phyloP scores from a whole-genome alignment of 1,140 invertebrate genomes.

The Penaeus indicus region DNA sequence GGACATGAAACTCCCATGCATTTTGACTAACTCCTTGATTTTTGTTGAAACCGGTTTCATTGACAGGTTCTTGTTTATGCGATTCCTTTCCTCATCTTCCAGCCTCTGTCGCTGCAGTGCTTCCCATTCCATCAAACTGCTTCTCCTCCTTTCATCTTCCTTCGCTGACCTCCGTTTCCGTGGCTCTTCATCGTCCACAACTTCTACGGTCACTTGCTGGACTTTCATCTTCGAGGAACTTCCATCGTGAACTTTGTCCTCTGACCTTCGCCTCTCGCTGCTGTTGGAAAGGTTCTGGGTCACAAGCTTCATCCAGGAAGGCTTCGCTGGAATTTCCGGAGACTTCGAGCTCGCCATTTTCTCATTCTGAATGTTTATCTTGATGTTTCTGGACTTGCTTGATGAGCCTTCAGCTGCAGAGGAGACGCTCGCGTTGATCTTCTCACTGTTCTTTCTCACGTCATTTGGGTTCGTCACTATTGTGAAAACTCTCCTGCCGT shows the following conservation, averaged over 20 bases:
- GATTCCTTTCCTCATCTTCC: slow-evolving; percentile 65
- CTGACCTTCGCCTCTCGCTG: slow-evolving; percentile 4
- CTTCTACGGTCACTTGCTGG: slow-evolving; percentile 51
- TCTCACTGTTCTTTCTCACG: background rate
- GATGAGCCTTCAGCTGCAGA: background rate
- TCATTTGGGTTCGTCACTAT: slow-evolving; percentile 37
- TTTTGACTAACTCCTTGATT: slow-evolving; percentile 65
- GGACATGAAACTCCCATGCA: slow-evolving; percentile 62
- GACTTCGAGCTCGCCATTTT: background rate
- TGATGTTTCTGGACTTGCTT: background rate
- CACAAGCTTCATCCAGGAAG: background rate
- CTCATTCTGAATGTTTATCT: too few species aligned
- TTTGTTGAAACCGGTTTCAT: slow-evolving; percentile 60
- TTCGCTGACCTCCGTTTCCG: slow-evolving; percentile 1
- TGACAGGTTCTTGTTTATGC: slow-evolving; percentile 61
- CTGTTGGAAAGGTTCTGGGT: slow-evolving; percentile 7
- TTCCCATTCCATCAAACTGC: slow-evolving; percentile 64
- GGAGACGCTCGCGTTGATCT: background rate
- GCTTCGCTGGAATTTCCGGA: background rate
- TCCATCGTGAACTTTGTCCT: background rate
- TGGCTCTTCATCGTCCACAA: slow-evolving; percentile 42
- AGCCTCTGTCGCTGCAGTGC: slow-evolving; percentile 60
- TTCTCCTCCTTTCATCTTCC: slow-evolving; percentile 19
- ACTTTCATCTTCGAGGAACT: background rate
- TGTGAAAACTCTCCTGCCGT: slow-evolving; percentile 25